phyloP scores from a whole-genome alignment of 2,797 vertebrate genomes.

The Anabacerthia variegaticeps region DNA sequence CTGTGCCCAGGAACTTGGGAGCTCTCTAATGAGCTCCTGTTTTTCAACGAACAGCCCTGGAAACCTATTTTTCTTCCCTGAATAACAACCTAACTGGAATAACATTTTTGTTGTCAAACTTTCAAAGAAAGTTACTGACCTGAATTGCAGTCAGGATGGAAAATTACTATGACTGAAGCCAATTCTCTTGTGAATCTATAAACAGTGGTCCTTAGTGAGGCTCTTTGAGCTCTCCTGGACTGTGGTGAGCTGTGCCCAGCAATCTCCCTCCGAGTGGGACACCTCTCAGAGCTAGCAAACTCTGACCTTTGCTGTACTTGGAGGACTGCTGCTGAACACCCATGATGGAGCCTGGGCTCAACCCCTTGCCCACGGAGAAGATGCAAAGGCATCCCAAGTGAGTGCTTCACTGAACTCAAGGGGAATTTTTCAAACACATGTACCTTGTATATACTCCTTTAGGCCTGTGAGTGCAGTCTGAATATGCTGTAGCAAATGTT shows the following conservation, averaged over 20 bases:
- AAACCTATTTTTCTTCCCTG: neutral
- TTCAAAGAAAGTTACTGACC: rapidly evolving
- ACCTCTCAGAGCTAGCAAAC: neutral
- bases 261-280: neutral
- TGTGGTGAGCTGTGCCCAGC: neutral
- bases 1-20: neutral
- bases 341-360: neutral
- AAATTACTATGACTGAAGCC: neutral
- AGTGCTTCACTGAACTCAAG: neutral
- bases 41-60: neutral
- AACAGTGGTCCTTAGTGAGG: neutral
- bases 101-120: neutral
- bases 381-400: neutral
- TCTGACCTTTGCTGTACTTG: rapidly evolving
- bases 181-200: neutral
- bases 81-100: neutral
- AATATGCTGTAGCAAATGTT: rapidly evolving
- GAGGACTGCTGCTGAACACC: rapidly evolving
- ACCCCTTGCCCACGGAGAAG: neutral
- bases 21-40: neutral
- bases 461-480: neutral
- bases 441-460: too few species aligned
- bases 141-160: neutral
- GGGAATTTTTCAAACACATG: neutral
- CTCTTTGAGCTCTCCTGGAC: neutral